Percentiles rank a stretch among this genome's conserved stretches.
phyloP scores from a whole-genome alignment of 2,888 invertebrate species.

The Scaptomyza reducta region DNA sequence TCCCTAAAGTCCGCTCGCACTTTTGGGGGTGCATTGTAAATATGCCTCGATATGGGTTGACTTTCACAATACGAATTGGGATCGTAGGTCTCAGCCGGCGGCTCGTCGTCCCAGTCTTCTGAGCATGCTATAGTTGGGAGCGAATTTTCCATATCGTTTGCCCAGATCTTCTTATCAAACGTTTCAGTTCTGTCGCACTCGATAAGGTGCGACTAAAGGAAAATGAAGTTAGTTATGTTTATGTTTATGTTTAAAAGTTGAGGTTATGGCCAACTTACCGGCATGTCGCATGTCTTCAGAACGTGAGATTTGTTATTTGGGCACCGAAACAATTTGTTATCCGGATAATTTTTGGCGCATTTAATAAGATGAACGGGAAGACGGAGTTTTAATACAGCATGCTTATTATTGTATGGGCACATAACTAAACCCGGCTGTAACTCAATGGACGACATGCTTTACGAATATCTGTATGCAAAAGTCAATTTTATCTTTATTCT shows the following conservation, averaged over 20 bases:
- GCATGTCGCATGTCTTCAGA: neutral
- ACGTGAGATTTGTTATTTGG: slow-evolving; percentile 9
- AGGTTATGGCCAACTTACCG: slow-evolving; percentile 6
- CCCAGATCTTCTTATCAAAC: neutral
- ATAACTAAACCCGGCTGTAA: neutral
- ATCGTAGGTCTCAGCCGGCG: neutral
- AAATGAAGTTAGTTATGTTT: no score
- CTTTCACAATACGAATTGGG: neutral
- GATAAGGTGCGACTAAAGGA: slow-evolving; percentile 1
- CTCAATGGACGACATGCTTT: neutral
- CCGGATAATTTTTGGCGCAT: slow-evolving; percentile 14
- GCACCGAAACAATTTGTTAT: neutral
- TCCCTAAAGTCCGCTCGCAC: neutral
- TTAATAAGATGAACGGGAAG: slow-evolving; percentile 3
- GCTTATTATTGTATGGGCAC: slow-evolving; percentile 13
- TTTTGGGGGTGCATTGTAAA: neutral
- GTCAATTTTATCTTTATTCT: neutral
- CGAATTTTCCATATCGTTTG: neutral
- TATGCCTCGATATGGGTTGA: neutral
- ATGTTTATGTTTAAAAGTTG: neutral
- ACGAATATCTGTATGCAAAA: neutral
- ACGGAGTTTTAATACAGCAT: neutral
- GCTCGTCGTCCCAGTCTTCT: slow-evolving; percentile 30
- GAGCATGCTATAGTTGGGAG: neutral
- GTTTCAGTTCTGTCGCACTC: neutral